Percentiles rank a stretch among this genome's conserved stretches.
Conservation (phyloP, 2,113 vertebrate genomes). For the Sisor rabdophorus region DNA sequence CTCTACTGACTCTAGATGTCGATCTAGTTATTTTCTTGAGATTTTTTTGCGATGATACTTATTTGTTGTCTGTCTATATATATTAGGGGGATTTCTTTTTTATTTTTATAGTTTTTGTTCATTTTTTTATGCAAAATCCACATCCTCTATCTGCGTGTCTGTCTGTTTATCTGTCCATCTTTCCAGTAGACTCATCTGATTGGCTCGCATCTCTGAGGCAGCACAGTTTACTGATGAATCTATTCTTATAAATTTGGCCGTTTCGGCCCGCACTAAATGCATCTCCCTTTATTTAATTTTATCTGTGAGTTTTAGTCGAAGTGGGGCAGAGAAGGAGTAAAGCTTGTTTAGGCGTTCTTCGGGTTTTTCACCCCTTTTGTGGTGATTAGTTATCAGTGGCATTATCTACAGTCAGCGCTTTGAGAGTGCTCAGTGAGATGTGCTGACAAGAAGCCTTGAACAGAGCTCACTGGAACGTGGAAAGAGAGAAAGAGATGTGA, state of each 20-base stretch:
- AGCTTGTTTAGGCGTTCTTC: slow-evolving; percentile 31
- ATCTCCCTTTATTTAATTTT: too few species aligned
- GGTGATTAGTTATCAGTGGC: slow-evolving; percentile 28
- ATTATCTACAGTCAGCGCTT: slow-evolving; percentile 21
- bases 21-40: neutral
- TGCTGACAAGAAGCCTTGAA: slow-evolving; percentile 10
- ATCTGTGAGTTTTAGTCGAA: too few species aligned
- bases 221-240: slow-evolving; percentile 16
- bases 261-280: slow-evolving; percentile 8
- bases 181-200: slow-evolving; percentile 13
- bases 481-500: neutral
- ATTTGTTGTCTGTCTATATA: neutral
- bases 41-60: neutral
- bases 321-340: slow-evolving; percentile 16
- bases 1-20: neutral
- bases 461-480: neutral
- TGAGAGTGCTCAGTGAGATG: neutral
- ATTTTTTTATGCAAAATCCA: too few species aligned
- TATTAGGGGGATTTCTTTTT: neutral
- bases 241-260: neutral
- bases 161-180: slow-evolving; percentile 30
- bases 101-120: too few species aligned
- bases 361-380: neutral
- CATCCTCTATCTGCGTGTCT: neutral
- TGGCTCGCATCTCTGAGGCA: slow-evolving; percentile 14